Conservation (phyloP, 2,888 invertebrate species). For the Amaurobius ferox region DNA sequence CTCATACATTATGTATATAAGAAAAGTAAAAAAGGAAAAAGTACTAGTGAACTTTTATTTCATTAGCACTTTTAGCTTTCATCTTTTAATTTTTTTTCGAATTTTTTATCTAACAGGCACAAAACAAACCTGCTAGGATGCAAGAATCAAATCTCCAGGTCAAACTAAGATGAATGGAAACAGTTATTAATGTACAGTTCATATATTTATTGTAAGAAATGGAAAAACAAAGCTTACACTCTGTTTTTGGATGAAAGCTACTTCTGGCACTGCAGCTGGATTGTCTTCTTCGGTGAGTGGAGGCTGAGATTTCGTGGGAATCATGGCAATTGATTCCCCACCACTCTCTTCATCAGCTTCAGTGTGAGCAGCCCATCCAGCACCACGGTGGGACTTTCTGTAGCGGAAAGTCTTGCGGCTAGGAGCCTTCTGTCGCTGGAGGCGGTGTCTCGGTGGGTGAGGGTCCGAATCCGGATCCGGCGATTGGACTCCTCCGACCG, state of each 20-base stretch:
- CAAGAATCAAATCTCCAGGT: too few relatives aligned
- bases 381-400: constrained; percentile 73
- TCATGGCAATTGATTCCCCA: constrained; percentile 62
- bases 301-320: constrained; percentile 50
- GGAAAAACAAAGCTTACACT: constrained; percentile 37
- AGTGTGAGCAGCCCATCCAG: constrained; percentile 74
- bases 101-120: too few relatives aligned
- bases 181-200: too few relatives aligned
- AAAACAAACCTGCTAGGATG: too few relatives aligned
- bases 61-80: too few relatives aligned
- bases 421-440: constrained; percentile 94
- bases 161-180: too few relatives aligned
- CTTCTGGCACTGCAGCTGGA: constrained; percentile 37
- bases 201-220: too few relatives aligned
- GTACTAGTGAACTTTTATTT: too few relatives aligned
- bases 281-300: constrained; percentile 58
- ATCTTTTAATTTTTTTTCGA: too few relatives aligned
- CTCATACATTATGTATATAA: too few relatives aligned
- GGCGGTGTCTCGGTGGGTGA: constrained; percentile 81
- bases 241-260: constrained; percentile 57
- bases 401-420: constrained; percentile 90
- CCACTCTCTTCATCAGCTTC: constrained; percentile 52
- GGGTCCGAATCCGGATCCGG: constrained; percentile 75
- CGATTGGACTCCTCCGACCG: constrained; percentile 68
- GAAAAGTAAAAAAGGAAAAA: too few relatives aligned